Conservation (phyloP, 2,797 vertebrate genomes). For the Phyllotis vaccarum region DNA sequence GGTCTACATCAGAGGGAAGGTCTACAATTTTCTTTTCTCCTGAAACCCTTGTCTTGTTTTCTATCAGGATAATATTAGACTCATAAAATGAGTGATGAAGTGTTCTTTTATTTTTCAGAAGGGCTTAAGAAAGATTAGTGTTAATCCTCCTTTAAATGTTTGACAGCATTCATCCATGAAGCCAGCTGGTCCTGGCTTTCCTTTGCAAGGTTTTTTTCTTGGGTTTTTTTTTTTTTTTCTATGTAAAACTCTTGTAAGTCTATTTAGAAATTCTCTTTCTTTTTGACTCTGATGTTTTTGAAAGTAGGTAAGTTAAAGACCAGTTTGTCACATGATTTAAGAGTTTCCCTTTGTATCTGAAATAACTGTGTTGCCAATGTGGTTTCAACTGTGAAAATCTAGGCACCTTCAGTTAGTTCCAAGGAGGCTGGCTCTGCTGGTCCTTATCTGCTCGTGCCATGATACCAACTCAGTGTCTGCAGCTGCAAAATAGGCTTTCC, state of each 20-base stretch:
- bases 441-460: not conserved
- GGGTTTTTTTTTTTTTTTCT: not conserved
- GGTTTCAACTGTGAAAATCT: not conserved
- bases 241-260: not conserved
- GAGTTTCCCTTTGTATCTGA: not conserved
- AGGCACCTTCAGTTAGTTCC: not conserved
- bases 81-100: not conserved
- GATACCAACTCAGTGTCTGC: not conserved
- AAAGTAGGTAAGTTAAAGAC: not conserved
- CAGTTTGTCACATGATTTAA: not conserved
- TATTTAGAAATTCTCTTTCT: not conserved
- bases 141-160: slow-evolving; percentile 9
- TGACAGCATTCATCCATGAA: not conserved
- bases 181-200: not conserved
- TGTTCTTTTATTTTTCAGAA: not conserved
- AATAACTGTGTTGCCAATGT: not conserved
- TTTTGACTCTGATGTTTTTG: not conserved
- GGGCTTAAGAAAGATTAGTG: not conserved
- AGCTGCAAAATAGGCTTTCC: not conserved
- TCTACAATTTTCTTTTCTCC: not conserved
- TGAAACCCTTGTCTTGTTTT: not conserved
- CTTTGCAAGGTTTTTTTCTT: not conserved
- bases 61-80: not conserved
- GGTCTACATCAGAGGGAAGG: not conserved
- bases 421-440: not conserved